phyloP scores from a whole-genome alignment of 2,888 invertebrate species.

The Trachelus tabidus region DNA sequence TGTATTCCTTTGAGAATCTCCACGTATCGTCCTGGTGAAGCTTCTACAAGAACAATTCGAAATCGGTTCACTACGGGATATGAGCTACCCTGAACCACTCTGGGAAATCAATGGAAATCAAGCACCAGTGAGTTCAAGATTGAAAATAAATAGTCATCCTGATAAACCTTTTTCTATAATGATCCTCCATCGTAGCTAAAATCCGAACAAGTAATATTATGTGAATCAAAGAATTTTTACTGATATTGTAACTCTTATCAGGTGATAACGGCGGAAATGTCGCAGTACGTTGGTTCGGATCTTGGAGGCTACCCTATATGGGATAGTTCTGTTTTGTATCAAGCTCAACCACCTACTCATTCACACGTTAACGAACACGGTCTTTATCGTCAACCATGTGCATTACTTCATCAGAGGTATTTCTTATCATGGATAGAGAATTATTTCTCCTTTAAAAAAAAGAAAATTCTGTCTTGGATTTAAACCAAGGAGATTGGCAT shows the following conservation, averaged over 20 bases:
- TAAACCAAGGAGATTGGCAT: not conserved
- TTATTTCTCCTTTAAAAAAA: not conserved
- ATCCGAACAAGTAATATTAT: too few species aligned
- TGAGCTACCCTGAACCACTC: conserved; percentile 62
- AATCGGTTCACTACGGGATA: conserved; percentile 47
- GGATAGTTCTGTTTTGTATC: conserved; percentile 63
- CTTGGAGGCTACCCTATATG: conserved; percentile 60
- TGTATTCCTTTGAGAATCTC: not conserved
- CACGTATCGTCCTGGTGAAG: not conserved
- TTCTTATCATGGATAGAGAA: not conserved
- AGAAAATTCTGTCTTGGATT: not conserved
- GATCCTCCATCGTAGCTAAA: not conserved
- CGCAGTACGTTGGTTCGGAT: conserved; percentile 60
- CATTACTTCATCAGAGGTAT: conserved; percentile 61
- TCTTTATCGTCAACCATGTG: conserved; percentile 61
- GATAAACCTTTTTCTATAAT: not conserved
- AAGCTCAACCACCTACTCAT: conserved; percentile 58
- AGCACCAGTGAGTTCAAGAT: conserved; percentile 53
- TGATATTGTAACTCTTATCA: not conserved
- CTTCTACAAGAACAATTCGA: conserved; percentile 3
- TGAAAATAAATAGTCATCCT: not conserved
- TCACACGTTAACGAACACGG: conserved; percentile 59
- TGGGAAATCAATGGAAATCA: conserved; percentile 65
- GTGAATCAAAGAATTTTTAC: not conserved
- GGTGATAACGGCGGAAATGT: conserved; percentile 52